Conservation (phyloP, 2,888 invertebrate genomes). For the Thereva unica region DNA sequence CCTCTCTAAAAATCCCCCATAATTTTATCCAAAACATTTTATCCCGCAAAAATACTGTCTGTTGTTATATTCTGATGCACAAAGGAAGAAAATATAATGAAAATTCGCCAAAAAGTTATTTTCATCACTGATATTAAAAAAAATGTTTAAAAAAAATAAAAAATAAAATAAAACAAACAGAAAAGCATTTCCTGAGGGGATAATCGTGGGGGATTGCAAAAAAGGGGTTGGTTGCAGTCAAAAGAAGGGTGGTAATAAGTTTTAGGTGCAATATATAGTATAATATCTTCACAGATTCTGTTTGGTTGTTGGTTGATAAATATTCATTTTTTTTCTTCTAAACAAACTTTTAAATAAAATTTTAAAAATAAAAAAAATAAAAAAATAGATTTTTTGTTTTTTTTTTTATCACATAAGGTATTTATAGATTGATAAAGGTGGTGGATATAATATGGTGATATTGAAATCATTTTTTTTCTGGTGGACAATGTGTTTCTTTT, state of each 20-base stretch:
- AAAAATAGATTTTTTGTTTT: slow-evolving; percentile 4
- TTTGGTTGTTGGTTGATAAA: slow-evolving; percentile 29
- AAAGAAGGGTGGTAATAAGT: not conserved
- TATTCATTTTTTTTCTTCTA: not conserved
- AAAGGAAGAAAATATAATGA: slow-evolving; percentile 13
- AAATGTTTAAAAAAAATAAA: not conserved
- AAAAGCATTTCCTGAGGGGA: slow-evolving; percentile 18
- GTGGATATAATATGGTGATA: not conserved
- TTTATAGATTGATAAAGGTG: not conserved
- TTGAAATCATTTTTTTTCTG: too few relatives aligned
- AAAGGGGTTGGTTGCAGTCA: not conserved
- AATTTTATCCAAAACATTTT: too few relatives aligned
- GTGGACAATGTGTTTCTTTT: too few relatives aligned
- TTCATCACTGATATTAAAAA: not conserved
- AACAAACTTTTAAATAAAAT: slow-evolving; percentile 19
- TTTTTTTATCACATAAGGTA: too few relatives aligned
- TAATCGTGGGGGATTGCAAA: slow-evolving; percentile 1
- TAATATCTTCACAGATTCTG: slow-evolving; percentile 17
- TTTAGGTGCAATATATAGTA: slow-evolving; percentile 3
- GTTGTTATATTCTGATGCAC: not conserved
- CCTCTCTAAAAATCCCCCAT: too few relatives aligned
- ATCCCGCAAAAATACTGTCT: too few relatives aligned
- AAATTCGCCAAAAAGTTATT: slow-evolving; percentile 37
- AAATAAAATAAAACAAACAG: slow-evolving; percentile 28
- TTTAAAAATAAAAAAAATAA: slow-evolving; percentile 5